Percentiles rank a stretch among this genome's conserved stretches.
These are phyloP conservation scores for Microplitis demolitor DNA, from an alignment of 1,140 invertebrate genomes.

Conservation along the genomic window DNA sequence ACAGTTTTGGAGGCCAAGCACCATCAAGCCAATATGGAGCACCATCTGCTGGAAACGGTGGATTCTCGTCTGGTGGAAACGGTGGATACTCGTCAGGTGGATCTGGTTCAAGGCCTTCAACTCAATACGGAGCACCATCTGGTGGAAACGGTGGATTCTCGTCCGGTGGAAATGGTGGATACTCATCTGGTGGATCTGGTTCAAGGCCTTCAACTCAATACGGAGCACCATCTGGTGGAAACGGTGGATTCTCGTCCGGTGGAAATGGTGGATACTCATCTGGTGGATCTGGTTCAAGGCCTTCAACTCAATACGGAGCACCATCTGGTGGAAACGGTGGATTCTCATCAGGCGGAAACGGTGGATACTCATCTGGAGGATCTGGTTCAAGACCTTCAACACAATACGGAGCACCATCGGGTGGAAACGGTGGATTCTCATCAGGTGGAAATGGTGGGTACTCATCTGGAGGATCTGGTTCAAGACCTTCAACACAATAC, in stretches of 20 bases:
- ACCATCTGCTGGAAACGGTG: not conserved
- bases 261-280: conserved; percentile 27
- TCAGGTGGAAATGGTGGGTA: not conserved
- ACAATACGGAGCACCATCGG: conserved; percentile 32
- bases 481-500: no score
- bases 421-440: no score
- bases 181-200: conserved; percentile 33
- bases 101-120: conserved; percentile 5
- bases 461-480: conserved; percentile 14
- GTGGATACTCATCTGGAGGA: conserved; percentile 23
- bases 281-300: conserved; percentile 35
- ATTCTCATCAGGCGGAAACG: conserved; percentile 37
- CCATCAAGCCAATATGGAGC: conserved; percentile 42
- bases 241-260: conserved; percentile 38
- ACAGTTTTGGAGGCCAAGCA: conserved; percentile 13
- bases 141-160: conserved; percentile 38
- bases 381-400: conserved; percentile 46
- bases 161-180: not conserved
- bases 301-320: conserved; percentile 39
- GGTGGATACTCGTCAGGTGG: conserved; percentile 8
- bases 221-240: conserved; percentile 40
- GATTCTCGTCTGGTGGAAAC: not conserved
- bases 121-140: no score
- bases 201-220: conserved; percentile 38
- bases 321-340: conserved; percentile 34